Conservation (phyloP, 2,797 vertebrate species). For the Lepilemur septentrionalis region DNA sequence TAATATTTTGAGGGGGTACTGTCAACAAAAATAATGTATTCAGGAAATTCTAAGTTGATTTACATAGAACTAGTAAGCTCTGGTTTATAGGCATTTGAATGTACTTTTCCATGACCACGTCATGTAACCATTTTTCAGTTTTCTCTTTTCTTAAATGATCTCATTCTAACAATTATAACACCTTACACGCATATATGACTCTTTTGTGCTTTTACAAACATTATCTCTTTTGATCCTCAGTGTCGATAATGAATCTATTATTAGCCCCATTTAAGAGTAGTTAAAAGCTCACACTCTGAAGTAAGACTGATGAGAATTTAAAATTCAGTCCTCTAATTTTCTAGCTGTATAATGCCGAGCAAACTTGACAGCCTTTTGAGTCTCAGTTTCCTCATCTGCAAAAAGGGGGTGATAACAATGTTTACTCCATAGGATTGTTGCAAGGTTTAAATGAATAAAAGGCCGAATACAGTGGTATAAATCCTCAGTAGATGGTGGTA, state of each 20-base stretch:
- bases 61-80: not conserved
- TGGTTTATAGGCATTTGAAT: not conserved
- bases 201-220: not conserved
- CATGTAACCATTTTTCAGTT: not conserved
- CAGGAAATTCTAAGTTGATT: slow-evolving; percentile 32
- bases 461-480: not conserved
- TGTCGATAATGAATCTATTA: not conserved
- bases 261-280: not conserved
- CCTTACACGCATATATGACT: not conserved
- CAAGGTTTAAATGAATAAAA: slow-evolving; percentile 20
- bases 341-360: not conserved
- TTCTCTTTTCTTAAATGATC: slow-evolving; percentile 6
- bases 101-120: not conserved
- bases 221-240: not conserved
- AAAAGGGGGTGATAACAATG: not conserved
- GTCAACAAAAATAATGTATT: not conserved
- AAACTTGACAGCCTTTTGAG: not conserved
- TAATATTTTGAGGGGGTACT: slow-evolving; percentile 13
- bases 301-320: not conserved
- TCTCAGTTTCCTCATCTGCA: slow-evolving; percentile 38
- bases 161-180: not conserved
- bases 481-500: not conserved
- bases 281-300: not conserved
- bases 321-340: not conserved
- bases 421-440: not conserved